These are phyloP conservation scores for Uropsilus gracilis DNA, from an alignment of 2,113 vertebrate species.

Conservation along the genomic window DNA sequence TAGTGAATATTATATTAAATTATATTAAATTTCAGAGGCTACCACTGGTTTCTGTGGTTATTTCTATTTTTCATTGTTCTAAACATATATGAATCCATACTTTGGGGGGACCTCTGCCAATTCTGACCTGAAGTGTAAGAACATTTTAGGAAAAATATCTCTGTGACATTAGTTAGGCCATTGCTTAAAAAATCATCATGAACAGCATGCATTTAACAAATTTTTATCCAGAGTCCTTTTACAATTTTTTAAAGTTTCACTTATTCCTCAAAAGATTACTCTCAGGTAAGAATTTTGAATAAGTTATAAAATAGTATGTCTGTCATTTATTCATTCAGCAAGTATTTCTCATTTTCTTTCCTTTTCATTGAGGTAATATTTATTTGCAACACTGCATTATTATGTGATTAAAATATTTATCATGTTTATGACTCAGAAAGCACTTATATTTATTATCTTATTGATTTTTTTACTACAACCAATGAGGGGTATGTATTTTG, in stretches of 20 bases:
- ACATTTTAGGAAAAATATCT: constrained; percentile 42
- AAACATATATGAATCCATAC: background rate
- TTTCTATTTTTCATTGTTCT: constrained; percentile 17
- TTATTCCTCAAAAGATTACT: background rate
- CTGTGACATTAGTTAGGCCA: background rate
- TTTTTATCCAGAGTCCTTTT: background rate
- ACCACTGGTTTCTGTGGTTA: background rate
- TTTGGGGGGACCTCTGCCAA: background rate
- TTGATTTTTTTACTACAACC: background rate
- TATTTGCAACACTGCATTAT: too few relatives aligned
- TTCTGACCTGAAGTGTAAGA: background rate
- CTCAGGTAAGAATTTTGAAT: background rate
- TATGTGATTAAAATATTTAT: background rate
- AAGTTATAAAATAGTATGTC: background rate
- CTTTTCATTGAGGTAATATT: too few relatives aligned
- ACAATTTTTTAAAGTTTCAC: background rate
- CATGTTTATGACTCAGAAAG: background rate
- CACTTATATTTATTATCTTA: background rate
- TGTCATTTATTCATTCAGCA: background rate
- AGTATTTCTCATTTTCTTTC: background rate
- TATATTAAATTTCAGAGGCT: constrained; percentile 5
- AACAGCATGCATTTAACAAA: constrained; percentile 30
- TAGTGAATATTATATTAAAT: constrained; percentile 36
- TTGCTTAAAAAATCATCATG: constrained; percentile 4
- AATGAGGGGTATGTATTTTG: background rate